Base-by-base conservation (phyloP, 1,140 invertebrate genomes). In the Saccostrea echinata region DNA sequence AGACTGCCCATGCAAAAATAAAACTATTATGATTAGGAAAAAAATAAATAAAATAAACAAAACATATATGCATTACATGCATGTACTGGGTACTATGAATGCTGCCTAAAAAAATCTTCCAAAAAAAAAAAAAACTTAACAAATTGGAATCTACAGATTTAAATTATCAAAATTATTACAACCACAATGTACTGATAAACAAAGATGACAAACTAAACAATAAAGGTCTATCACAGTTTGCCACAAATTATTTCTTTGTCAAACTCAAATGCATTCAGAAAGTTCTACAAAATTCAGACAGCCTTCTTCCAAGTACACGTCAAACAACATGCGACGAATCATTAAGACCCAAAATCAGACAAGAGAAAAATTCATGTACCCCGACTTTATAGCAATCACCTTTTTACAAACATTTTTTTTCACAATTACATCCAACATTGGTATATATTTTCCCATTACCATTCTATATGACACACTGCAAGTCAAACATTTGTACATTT, bases 191-290 rank as follows among this genome's bases (percentile, higher is more conserved):
- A 16, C 27, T 61, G 30, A 76, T 76, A 76, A 64, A 76, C 30
- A 33, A 76, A 76, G 27, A 76, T 76, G 68, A 76, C 68, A 76
- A 76, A 76, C 68, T 76, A 76, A 76, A 76, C 27, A 76, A 76
- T 76, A 76, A 76, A 76, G 68, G 2, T 76, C 27, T 76, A 76
- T 76, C 68, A 76, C 68, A 76, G 68, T 76, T 76, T 76, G 68
- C 68, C 68, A 76, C 43, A 43, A 43, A 43, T 76, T 13, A 11
- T 30, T 30, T 76, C 68, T 30, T 43, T 61, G 55, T 61, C 18
- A 2, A 57, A 57, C 55, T 13, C 24, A 11, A 18, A 27, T 76
- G 68, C 68, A 76, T 76, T 76, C 68, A 76, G 11, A 27, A 43
- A 30, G 24, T 33, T n/a, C 8, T 21, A 61, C 55, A 61, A 43